phyloP scores from a whole-genome alignment of 2,113 vertebrate genomes.

The Gorilla gorilla region DNA sequence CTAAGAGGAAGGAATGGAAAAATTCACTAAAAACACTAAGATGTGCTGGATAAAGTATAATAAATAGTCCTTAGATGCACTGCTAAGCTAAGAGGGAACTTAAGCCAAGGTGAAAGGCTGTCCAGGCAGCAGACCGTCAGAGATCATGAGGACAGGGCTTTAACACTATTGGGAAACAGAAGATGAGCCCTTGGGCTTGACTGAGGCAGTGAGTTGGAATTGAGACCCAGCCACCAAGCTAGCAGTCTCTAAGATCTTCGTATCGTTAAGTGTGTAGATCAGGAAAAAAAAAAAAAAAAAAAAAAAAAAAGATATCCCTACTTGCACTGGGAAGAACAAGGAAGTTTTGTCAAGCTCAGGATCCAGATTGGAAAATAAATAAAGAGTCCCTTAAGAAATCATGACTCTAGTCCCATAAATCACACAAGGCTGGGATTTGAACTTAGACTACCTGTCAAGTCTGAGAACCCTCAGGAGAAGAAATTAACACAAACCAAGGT shows the following conservation, averaged over 20 bases:
- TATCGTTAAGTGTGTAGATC: not conserved
- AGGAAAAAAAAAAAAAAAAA: not conserved
- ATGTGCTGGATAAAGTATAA: not conserved
- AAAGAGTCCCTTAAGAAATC: not conserved
- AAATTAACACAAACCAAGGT: not conserved
- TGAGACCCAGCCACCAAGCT: not conserved
- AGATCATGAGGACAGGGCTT: not conserved
- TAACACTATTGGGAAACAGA: not conserved
- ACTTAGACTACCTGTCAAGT: not conserved
- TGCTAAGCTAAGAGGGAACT: not conserved
- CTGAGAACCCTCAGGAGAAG: not conserved
- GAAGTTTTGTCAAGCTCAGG: not conserved
- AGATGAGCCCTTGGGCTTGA: not conserved
- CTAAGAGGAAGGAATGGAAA: conserved; percentile 37
- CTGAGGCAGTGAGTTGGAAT: not conserved
- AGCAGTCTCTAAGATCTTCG: not conserved
- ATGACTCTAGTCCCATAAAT: not conserved
- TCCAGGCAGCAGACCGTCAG: not conserved
- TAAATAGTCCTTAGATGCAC: not conserved
- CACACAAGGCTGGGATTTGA: not conserved
- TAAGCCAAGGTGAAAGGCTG: not conserved
- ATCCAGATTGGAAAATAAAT: not conserved
- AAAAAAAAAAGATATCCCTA: not conserved
- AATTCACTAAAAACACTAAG: not conserved
- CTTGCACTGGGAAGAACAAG: not conserved